Conservation (phyloP, 1,140 invertebrate species). For the Aphaenogaster ashmeadi region DNA sequence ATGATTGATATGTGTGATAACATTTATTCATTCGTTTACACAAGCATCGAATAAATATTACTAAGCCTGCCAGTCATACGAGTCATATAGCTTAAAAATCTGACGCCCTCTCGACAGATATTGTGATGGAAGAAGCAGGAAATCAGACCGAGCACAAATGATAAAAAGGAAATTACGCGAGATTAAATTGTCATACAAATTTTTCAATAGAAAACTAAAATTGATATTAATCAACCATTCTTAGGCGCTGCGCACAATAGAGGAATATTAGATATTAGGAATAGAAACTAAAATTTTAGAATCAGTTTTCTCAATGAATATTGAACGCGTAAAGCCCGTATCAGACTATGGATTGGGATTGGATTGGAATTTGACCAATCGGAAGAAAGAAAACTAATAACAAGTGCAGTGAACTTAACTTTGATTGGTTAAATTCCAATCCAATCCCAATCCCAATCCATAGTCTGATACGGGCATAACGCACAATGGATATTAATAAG, state of each 20-base stretch:
- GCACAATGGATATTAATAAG: too few species aligned
- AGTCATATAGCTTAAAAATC: background rate
- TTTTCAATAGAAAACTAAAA: background rate
- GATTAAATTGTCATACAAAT: slow-evolving; percentile 15
- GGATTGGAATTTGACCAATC: too few species aligned
- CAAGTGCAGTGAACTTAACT: too few species aligned
- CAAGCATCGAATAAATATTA: slow-evolving; percentile 13
- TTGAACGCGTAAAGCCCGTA: too few species aligned
- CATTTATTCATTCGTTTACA: background rate
- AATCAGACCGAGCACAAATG: background rate
- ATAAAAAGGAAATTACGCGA: slow-evolving; percentile 1
- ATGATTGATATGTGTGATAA: background rate
- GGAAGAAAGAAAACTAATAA: too few species aligned
- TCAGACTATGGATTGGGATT: too few species aligned
- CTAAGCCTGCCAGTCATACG: background rate
- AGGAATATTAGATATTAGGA: too few species aligned
- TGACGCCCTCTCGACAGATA: background rate
- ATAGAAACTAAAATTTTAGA: too few species aligned
- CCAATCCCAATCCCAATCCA: too few species aligned
- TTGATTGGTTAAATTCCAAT: too few species aligned
- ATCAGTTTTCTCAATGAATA: too few species aligned
- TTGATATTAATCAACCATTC: slow-evolving; percentile 51
- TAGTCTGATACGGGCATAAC: too few species aligned
- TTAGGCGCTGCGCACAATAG: slow-evolving; percentile 5
- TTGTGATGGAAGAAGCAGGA: background rate